These are phyloP conservation scores for Corythoichthys haematopterus DNA, from an alignment of 2,113 vertebrate genomes.

Conservation along the genomic window DNA sequence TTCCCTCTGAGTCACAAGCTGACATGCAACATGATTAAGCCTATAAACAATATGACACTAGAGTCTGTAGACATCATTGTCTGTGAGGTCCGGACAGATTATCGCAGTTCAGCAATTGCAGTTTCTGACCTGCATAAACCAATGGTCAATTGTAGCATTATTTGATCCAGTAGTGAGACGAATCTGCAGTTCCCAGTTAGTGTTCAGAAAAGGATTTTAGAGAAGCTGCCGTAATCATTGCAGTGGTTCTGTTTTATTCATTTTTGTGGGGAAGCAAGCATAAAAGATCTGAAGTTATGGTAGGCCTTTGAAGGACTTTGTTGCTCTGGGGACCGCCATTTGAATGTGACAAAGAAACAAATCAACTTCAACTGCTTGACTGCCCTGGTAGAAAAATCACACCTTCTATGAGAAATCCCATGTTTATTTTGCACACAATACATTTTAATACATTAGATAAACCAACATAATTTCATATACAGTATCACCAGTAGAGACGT, in stretches of 20 bases:
- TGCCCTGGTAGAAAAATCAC: background rate
- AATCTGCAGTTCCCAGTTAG: slow-evolving; percentile 12
- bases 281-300: slow-evolving; percentile 38
- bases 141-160: slow-evolving; percentile 5
- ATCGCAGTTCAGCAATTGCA: background rate
- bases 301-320: slow-evolving; percentile 16
- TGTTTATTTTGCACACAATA: background rate
- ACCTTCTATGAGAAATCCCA: background rate
- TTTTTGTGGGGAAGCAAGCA: slow-evolving; percentile 35
- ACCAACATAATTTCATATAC: no score
- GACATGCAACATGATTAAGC: slow-evolving; percentile 52
- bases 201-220: slow-evolving; percentile 10
- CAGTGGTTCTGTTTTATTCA: slow-evolving; percentile 39
- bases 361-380: background rate
- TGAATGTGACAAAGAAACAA: slow-evolving; percentile 6
- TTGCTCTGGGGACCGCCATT: slow-evolving; percentile 47
- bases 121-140: slow-evolving; percentile 10
- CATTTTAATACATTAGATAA: no score
- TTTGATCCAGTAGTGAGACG: background rate
- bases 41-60: slow-evolving; percentile 1
- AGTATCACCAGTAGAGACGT: no score
- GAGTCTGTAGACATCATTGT: slow-evolving; percentile 18
- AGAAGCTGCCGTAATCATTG: slow-evolving; percentile 16
- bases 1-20: slow-evolving; percentile 34
- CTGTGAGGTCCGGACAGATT: slow-evolving; percentile 7